phyloP scores from a whole-genome alignment of 2,888 invertebrate species.

The Napeogenes sylphis region DNA sequence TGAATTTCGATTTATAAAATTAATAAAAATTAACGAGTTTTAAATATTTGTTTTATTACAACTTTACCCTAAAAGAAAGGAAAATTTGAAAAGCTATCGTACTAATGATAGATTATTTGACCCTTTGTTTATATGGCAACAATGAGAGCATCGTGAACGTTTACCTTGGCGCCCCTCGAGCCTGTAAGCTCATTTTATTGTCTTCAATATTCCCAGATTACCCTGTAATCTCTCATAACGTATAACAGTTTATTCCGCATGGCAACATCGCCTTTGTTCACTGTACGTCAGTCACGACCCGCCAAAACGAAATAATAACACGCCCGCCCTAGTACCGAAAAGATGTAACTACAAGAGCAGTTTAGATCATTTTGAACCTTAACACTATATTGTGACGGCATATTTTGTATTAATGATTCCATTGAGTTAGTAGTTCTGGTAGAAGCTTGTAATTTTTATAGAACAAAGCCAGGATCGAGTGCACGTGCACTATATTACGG shows the following conservation, averaged over 20 bases:
- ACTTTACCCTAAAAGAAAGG: slow-evolving; percentile 1
- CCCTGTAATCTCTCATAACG: slow-evolving; percentile 74
- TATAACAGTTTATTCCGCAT: slow-evolving; percentile 76
- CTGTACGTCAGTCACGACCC: slow-evolving; percentile 69
- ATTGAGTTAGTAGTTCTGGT: slow-evolving; percentile 30
- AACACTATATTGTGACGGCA: accelerated
- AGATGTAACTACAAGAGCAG: slow-evolving; percentile 31
- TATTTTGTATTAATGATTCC: slow-evolving; percentile 36
- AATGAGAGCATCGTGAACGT: slow-evolving; percentile 47
- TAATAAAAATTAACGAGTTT: slow-evolving; percentile 77
- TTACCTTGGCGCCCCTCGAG: slow-evolving; percentile 49
- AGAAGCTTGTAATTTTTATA: slow-evolving; percentile 50
- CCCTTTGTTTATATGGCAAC: slow-evolving; percentile 37
- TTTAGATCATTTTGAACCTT: slow-evolving; percentile 34
- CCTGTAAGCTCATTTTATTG: slow-evolving; percentile 73
- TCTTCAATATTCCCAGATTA: slow-evolving; percentile 78
- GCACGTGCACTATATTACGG: slow-evolving; percentile 70
- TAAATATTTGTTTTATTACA: slow-evolving; percentile 43
- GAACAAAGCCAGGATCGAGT: slow-evolving; percentile 63
- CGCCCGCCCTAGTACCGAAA: slow-evolving; percentile 37
- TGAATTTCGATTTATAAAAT: slow-evolving; percentile 77
- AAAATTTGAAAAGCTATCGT: slow-evolving; percentile 14
- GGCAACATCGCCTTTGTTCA: slow-evolving; percentile 71
- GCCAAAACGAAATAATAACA: slow-evolving; percentile 76
- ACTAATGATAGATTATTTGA: slow-evolving; percentile 25